Base-by-base conservation (phyloP, 2,797 vertebrate species). In the Schizopygopsis pylzovi region DNA sequence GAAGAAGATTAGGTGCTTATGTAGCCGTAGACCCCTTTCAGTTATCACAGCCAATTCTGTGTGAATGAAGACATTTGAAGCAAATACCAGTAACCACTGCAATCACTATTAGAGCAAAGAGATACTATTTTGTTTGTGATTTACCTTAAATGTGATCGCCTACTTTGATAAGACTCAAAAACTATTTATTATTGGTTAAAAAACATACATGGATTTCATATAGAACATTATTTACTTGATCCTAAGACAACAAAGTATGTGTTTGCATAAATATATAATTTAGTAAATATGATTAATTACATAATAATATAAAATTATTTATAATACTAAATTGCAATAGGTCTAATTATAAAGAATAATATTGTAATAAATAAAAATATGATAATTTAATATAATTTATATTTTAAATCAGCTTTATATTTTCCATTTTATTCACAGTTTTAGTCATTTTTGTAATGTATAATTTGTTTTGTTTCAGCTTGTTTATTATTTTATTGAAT, bases 1-100 rank as follows among this genome's bases (percentile, higher is more conserved):
- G 76, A 77, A 83, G 86, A 82, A 63, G 54, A 83, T 49, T 37
- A 75, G 41, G 20, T 39, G 56, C 54, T 45, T 72, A 43, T 41
- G 68, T 82, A 72, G 79, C 80, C 33, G 22, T 72, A 71, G n/a
- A 13, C 22, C 28, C n/a, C 28, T 65, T 15, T 70, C 67, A 45
- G 68, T 82, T 43, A 82, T 61, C 54, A 73, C 16, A 11, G 81
- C 8, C n/a, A 45, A 59, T 28, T 41, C 37, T 59, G 52, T 59
- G 8, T n/a, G 52, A 82, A 72, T 59, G 10, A 70, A 41, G 37
- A 25, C 28, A 67, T 56, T 33, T 82, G 9, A 82, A 45, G 18
- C 37, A 78, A 59, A 13, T 13, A 45, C n/a, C 56, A 16, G 28
- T 7, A 77, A 54, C 49, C 18, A 77, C 18, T 56, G 25, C 25